Evolutionary conservation across 2,888 invertebrate genomes (phyloP).

Genomic region (Melanchra persicariae): DNA sequence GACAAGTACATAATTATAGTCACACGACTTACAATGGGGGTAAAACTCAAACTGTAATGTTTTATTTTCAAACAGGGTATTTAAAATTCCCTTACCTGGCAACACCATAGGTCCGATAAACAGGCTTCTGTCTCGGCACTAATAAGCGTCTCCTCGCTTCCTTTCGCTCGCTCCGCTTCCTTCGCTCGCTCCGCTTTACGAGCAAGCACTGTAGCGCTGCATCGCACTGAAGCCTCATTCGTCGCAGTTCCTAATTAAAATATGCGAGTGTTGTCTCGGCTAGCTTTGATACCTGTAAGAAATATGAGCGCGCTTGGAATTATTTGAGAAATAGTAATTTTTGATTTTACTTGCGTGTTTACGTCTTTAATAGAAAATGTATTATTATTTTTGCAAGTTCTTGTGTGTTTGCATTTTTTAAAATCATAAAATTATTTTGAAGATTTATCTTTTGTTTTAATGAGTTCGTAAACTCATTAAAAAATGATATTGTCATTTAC

Average conservation of each 20-base stretch:
- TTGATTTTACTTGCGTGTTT: neutral
- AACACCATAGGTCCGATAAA: slow-evolving; percentile 67
- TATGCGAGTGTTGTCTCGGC: slow-evolving; percentile 68
- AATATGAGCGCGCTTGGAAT: slow-evolving; percentile 21
- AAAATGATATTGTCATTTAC: too few species aligned
- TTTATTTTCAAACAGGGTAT: too few species aligned
- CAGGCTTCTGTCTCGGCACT: slow-evolving; percentile 75
- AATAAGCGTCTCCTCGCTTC: slow-evolving; percentile 79
- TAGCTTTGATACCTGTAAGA: slow-evolving; percentile 53
- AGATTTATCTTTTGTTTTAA: too few species aligned
- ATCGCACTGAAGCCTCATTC: slow-evolving; percentile 73
- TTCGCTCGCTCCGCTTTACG: slow-evolving; percentile 72
- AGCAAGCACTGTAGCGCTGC: slow-evolving; percentile 62
- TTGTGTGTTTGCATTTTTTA: neutral
- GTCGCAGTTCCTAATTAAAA: slow-evolving; percentile 82
- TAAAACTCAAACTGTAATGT: too few species aligned
- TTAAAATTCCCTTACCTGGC: slow-evolving; percentile 24
- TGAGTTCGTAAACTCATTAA: too few species aligned
- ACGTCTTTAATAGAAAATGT: neutral
- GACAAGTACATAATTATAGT: too few species aligned
- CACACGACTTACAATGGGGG: too few species aligned
- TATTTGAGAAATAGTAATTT: neutral
- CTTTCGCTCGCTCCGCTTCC: slow-evolving; percentile 60
- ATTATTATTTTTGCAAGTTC: neutral
- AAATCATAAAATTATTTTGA: too few species aligned